Base-by-base conservation (phyloP, 37 sponge, comb jelly and placozoan genomes). In the Corticium candelabrum region DNA sequence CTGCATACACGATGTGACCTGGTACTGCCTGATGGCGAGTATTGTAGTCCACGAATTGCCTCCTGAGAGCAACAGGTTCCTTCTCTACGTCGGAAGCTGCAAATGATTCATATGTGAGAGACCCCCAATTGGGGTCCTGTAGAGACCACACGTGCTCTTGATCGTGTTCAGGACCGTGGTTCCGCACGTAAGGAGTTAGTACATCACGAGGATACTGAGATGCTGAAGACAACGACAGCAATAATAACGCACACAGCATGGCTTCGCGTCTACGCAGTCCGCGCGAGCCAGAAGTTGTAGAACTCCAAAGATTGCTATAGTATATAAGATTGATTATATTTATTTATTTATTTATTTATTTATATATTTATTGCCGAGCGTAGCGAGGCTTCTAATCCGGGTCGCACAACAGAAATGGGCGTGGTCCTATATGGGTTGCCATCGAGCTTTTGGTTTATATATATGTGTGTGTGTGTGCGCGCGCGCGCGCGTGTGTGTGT, bases 1-100 rank as follows among this genome's bases (percentile, higher is more conserved):
- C 39, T 5, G 90, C 82, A 37, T 68, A 87, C 0, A 88, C 82
- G 37, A 93, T 84, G 74, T 83, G 82, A 4, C 97, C 97, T 4
- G 89, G 36, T 15, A 78, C 80, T 35, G 68, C 77, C 11, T 69
- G 34, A 2, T 68, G 80, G 39, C 15, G 39, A 30, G 27, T 67
- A 3, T 41, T 62, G 29, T n/a, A 41, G 79, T 78, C 79, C 2
- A 78, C n/a, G 79, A 78, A 67, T 4, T 67, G 57, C 30, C 3
- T 38, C 3, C 56, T 78, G 21, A 37, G 74, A 27, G 56, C 36
- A 7, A 43, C 56, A 21, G 79, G 74, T n/a, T 33, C 41, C 7
- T 2, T 38, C 3, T 78, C 33, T 2, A 3, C 72, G 31, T 78
- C 41, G 15, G 74, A 29, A 27, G 41, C 67, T 5, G 15, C 11